Evolutionary conservation across 2,888 invertebrate genomes (phyloP), one percentile per base, ranked within the genome.

Genomic region (Macrostomum cliftonense): DNA sequence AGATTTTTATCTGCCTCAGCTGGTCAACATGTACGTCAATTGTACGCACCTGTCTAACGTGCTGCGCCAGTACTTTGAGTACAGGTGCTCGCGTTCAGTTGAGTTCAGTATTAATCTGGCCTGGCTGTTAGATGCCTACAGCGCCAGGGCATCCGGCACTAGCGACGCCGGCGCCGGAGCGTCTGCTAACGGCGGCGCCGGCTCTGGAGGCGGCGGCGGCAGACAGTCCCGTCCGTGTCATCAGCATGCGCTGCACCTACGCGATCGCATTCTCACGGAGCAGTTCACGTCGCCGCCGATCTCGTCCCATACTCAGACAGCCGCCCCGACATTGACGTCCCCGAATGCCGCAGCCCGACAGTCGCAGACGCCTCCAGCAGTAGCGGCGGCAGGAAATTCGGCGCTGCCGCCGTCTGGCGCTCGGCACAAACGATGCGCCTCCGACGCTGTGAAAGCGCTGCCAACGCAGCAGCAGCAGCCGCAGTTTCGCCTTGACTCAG

Each of bases 21-120:
- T 97, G 64, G 82, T 97, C 63, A 87, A 87, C 63, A 88, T 97
- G 86, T 97, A 93, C 71, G 84, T 95, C 71, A 89, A 93, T 74
- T 87, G 91, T 80, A 83, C 83, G 63, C 93, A 93, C 67, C 81
- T 93, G 58, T 93, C 95, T 49, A 93, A 95, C 75, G 86, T 84
- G 57, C 74, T 84, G 50, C 82, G 83, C 73, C 81, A 83, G 7
- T 84, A 83, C 70, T 72, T 85, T 53, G 77, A 82, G 37, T 59
- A 43, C 59, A 81, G 82, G 68, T 93, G 93, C 77, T 79, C 89
- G 63, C 79, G 81, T 68, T 87, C 88, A 57, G 84, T 86, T 52
- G 89, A 93, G 74, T 97, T 97, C 72, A 87, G 93, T 42, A 76
- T 97, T 58, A 82, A 87, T 70, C 82, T 91, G 67, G 83, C 88